Evolutionary conservation across 2,113 vertebrate species (phyloP), one percentile per base, ranked within the genome.

Genomic region (Vulpes vulpes): DNA sequence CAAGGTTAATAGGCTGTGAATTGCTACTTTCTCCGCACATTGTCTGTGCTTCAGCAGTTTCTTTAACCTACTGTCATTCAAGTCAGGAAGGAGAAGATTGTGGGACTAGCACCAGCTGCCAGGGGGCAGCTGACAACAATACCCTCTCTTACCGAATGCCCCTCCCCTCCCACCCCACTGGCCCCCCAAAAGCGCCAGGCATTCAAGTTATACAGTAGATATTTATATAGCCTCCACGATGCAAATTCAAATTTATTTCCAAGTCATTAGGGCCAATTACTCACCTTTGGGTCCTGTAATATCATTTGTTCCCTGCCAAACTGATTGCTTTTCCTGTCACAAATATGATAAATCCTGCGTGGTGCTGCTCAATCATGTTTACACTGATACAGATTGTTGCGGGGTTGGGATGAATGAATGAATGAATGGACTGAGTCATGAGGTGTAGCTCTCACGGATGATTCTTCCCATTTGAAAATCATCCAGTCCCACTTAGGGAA

Each of bases 1-100:
- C 97, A 98, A 98, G 94, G 96, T 97, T 94, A 97, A 96, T 88
- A 98, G 94, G 95, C 96, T 96, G 80, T 96, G 95, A 96, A 94
- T 92, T 89, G 94, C 86, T 88, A 92, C 94, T 96, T 96, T 97
- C 94, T 96, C 85, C 43, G 22, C 94, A 83, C 95, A 96, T 96
- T 96, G 96, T 94, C 94, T 49, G 43, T 91, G 73, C 96, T 91
- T 95, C 94, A 96, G 86, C 83, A 95, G 71, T 92, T 98, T 91
- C 89, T 98, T 98, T 97, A 97, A 95, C 71, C 85, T 57, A 91
- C 89, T 67, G 94, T 93, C 96, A 97, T 89, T 96, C 89, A 94
- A 89, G 62, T 35, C 79, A 55, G 43, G 76, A 76, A 97, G 71
- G 59, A 94, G 95, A 85, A 95, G 95, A 93, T 78, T 92, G 71